Percentiles rank a stretch among this genome's conserved stretches.
Conservation (phyloP, 2,797 vertebrate species). For the Syngnathus acus region DNA sequence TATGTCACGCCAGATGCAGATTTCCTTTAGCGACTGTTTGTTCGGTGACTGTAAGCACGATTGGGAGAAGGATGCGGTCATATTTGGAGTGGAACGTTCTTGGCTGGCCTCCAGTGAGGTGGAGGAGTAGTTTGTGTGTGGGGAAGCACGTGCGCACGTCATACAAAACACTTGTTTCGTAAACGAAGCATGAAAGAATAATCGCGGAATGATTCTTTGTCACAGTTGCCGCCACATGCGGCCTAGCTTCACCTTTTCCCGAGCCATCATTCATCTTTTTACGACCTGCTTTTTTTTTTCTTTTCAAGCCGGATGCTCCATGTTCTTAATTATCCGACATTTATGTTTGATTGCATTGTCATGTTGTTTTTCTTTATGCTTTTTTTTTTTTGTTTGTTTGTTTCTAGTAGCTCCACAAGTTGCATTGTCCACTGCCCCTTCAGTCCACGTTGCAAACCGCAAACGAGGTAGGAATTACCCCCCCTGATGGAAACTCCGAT, state of each 20-base stretch:
- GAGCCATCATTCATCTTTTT: constrained; percentile 50
- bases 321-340: constrained; percentile 38
- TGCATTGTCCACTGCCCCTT: constrained; percentile 90
- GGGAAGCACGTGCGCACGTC: constrained; percentile 32
- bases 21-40: constrained; percentile 35
- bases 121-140: constrained; percentile 35
- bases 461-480: constrained; percentile 91
- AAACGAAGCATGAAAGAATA: constrained; percentile 46
- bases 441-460: constrained; percentile 92
- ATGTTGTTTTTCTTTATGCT: constrained; percentile 52
- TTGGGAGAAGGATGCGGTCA: constrained; percentile 38
- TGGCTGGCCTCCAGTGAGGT: constrained; percentile 31
- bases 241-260: constrained; percentile 49
- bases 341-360: constrained; percentile 53
- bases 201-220: constrained; percentile 41
- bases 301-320: constrained; percentile 24
- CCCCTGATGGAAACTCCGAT: constrained; percentile 16
- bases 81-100: constrained; percentile 32
- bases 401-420: constrained; percentile 87
- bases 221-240: constrained; percentile 43
- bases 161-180: constrained; percentile 44
- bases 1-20: constrained; percentile 24
- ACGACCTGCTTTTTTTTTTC: constrained; percentile 30
- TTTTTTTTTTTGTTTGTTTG: constrained; percentile 73
- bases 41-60: constrained; percentile 25